Conservation (phyloP, 2,888 invertebrate species). For the Acanthopleura granulata region DNA sequence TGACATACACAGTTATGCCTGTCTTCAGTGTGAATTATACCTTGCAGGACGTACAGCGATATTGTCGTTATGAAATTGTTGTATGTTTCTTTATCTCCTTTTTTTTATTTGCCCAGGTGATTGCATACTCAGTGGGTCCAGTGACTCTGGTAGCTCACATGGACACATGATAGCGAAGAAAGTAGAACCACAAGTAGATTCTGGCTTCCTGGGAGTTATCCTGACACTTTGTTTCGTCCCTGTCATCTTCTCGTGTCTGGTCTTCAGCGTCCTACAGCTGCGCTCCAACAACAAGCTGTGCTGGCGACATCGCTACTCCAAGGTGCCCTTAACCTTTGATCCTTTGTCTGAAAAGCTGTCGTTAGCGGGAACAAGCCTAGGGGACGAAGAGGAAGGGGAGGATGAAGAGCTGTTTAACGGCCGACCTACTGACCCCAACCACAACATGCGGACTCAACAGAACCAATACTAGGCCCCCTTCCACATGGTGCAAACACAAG, state of each 20-base stretch:
- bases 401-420: slow-evolving; percentile 9
- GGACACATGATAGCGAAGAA: neutral
- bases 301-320: neutral
- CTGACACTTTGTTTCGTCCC: neutral
- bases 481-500: too few relatives aligned
- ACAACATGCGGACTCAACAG: neutral
- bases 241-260: neutral
- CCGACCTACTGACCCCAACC: neutral
- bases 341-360: neutral
- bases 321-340: slow-evolving; percentile 1
- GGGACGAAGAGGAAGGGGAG: neutral
- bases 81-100: too few relatives aligned
- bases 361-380: neutral
- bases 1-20: too few relatives aligned
- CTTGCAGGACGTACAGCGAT: too few relatives aligned
- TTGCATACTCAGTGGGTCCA: neutral
- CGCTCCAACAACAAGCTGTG: neutral
- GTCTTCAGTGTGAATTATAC: too few relatives aligned
- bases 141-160: neutral
- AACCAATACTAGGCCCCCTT: neutral
- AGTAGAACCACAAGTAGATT: neutral
- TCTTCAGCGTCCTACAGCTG: neutral
- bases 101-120: neutral
- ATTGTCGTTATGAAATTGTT: too few relatives aligned
- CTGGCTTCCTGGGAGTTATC: neutral